Evolutionary conservation across 2,888 invertebrate genomes (phyloP), one percentile per base, ranked within the genome.

Genomic region (Leptinotarsa peninsularis): DNA sequence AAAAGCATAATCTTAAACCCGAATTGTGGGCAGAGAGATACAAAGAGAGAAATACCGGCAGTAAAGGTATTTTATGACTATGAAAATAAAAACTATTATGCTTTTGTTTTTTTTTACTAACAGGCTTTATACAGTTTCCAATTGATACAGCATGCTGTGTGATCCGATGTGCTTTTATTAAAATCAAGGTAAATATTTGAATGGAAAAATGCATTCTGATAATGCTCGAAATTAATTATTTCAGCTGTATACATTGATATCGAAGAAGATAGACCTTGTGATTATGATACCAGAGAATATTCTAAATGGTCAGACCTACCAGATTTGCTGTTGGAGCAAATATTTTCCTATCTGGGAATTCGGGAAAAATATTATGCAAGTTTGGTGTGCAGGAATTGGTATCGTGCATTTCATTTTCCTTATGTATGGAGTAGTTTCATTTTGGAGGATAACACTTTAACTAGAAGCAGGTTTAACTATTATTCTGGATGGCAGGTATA

Each of bases 401-500:
- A 93, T 81, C 87, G 90, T 66, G 93, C 92, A 4, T 95, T 95
- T 85, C 91, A 94, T 83, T 89, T 94, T 43, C 93, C 93, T 18
- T 90, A 90, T 52, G 92, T 94, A n/a, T 96, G 96, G 96, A 90
- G 92, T 10, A 91, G 91, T 15, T 95, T 96, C 84, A 89, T 91
- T 1, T 89, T 95, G 63, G 91, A 92, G 78, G 95, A 95, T 84
- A 90, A 90, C 1, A 94, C 94, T 0, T 89, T 96, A 27, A 95
- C 95, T 0, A 90, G 94, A 73, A 90, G 93, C 33, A 93, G 93
- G 85, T 95, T 92, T 85, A 95, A 95, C 84, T 94, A 95, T 82
- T 95, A 94, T 86, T 93, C 93, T 69, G 95, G 95, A 21, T 95
- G 95, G 93, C 94, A 94, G 89, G 91, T 91, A 85, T 80, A 85